phyloP scores from a whole-genome alignment of 2,888 invertebrate species.

The Tuberolachnus salignus region DNA sequence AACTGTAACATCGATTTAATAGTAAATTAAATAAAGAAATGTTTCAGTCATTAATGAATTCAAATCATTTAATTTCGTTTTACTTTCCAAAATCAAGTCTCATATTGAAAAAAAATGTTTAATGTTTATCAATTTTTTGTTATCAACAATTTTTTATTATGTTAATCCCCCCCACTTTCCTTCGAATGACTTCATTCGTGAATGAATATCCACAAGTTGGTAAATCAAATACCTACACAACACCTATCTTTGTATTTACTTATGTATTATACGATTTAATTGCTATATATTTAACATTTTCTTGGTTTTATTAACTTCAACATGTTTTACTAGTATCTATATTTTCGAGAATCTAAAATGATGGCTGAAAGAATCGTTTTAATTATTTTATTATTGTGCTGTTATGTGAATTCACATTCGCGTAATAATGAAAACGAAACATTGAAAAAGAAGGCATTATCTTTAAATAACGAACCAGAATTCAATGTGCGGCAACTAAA shows the following conservation, averaged over 20 bases:
- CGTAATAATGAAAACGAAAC: conserved; percentile 43
- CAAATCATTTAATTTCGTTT: conserved; percentile 3
- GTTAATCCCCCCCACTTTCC: conserved; percentile 19
- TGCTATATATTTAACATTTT: too few species aligned
- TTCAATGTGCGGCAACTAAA: conserved; percentile 75
- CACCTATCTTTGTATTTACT: too few species aligned
- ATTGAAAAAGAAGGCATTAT: conserved; percentile 27
- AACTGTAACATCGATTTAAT: neutral
- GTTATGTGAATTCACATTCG: conserved; percentile 9
- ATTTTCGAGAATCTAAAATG: neutral
- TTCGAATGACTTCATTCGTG: neutral
- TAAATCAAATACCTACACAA: neutral
- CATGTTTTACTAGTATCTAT: neutral
- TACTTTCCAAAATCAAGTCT: conserved; percentile 43
- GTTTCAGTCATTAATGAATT: neutral
- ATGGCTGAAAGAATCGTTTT: conserved; percentile 17
- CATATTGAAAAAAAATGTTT: conserved; percentile 27
- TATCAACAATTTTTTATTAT: conserved; percentile 33
- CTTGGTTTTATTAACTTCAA: neutral
- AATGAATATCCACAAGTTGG: neutral
- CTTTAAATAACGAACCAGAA: conserved; percentile 60
- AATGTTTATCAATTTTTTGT: conserved; percentile 34
- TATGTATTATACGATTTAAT: neutral
- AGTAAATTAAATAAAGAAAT: neutral
- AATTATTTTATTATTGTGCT: conserved; percentile 3